These are phyloP conservation scores for Apodemia mormo DNA, from an alignment of 2,888 invertebrate genomes.

Conservation along the genomic window DNA sequence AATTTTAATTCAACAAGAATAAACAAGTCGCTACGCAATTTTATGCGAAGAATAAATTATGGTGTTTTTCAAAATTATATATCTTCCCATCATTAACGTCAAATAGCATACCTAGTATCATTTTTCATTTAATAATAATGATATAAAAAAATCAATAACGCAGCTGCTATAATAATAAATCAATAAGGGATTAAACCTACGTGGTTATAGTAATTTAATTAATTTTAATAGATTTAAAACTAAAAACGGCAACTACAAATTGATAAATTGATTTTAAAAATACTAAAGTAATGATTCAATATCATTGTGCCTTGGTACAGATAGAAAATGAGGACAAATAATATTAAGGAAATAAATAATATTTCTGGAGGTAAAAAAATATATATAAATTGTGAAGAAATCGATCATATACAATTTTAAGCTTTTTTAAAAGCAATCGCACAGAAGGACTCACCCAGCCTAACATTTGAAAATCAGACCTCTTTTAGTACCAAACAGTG, in stretches of 20 bases:
- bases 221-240: conserved; percentile 23
- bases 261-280: conserved; percentile 23
- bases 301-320: not conserved
- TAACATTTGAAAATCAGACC: too few relatives aligned
- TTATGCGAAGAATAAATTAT: not conserved
- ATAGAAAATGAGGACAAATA: not conserved
- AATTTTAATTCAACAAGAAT: not conserved
- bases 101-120: not conserved
- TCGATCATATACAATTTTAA: too few relatives aligned
- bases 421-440: too few relatives aligned
- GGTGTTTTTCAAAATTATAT: not conserved
- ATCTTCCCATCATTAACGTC: conserved; percentile 9
- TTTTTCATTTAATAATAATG: conserved; percentile 6
- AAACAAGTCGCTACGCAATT: not conserved
- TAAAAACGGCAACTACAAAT: conserved; percentile 18
- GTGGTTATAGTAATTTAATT: conserved; percentile 22
- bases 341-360: too few relatives aligned
- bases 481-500: too few relatives aligned
- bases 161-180: conserved; percentile 20
- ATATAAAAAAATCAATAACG: conserved; percentile 9
- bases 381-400: too few relatives aligned
- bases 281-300: conserved; percentile 13
- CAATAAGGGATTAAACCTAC: conserved; percentile 16
- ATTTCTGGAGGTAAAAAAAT: too few relatives aligned
- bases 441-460: too few relatives aligned